Base-by-base conservation (phyloP, 1,140 invertebrate genomes). In the Penaeus indicus region DNA sequence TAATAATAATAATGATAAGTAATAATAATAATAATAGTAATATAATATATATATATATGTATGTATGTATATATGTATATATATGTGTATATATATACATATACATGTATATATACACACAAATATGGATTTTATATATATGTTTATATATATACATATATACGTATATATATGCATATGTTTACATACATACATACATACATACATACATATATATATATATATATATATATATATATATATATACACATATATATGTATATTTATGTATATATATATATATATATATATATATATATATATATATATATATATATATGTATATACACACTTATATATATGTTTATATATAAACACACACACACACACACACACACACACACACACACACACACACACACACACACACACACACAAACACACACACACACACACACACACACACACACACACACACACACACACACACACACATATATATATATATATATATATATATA, bases 221-320 rank as follows among this genome's bases (percentile, higher is more conserved):
- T 60, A 81, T 60, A 60, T 60, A 81, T 60, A 81, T 81, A 60
- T 81, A 81, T 60, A 54, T 54, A 13, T 72, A 25, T 10, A 0
- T 72, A 25, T 72, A 54, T 54, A 54, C 10, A 54, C 21, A 25
- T 72, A 38, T 72, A 11, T 25, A 72, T 80, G 5, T 54, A 38
- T 54, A 54, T 80, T 54, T 54, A 80, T 80, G 19, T 80, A 80
- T 80, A 80, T 80, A 80, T 47, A 80, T 54, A 54, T 80, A 80
- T 80, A 80, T 80, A 80, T 80, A 80, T 54, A 54, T 80, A 80
- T 80, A 80, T 80, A 80, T 80, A 80, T 80, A 80, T 80, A 80
- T 21, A 11, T 72, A 72, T 72, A 72, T 80, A 80, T 80, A 80
- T 80, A 80, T 54, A 80, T 80, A 80, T 80, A 80, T 8, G 54